Evolutionary conservation across 2,888 invertebrate genomes (phyloP).

Genomic region (Tuberolachnus salignus): DNA sequence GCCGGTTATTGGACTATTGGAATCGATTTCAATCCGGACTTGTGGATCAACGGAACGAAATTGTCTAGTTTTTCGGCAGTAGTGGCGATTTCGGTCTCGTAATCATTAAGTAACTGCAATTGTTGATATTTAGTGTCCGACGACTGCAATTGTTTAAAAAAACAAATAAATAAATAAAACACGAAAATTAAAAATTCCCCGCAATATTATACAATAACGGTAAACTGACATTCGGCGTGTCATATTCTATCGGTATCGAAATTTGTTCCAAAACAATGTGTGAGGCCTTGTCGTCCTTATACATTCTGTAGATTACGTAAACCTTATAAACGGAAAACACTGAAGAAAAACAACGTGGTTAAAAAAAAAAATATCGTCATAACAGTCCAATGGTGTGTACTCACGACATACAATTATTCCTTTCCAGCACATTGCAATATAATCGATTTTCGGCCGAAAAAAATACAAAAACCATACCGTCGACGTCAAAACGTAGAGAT

Average conservation of each 20-base stretch:
- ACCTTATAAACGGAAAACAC: constrained; percentile 6
- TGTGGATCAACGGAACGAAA: background rate
- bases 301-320: background rate
- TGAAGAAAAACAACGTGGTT: background rate
- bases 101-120: background rate
- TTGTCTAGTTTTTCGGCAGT: background rate
- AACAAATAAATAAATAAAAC: too few relatives aligned
- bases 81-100: background rate
- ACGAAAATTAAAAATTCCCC: too few relatives aligned
- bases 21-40: too few relatives aligned
- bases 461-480: background rate
- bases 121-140: background rate
- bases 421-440: background rate
- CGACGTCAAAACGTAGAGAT: background rate
- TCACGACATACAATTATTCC: background rate
- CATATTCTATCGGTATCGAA: background rate
- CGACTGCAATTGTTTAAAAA: background rate
- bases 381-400: background rate
- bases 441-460: background rate
- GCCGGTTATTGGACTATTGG: too few relatives aligned
- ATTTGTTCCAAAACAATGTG: constrained; percentile 18
- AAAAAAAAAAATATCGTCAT: background rate
- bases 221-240: constrained; percentile 1
- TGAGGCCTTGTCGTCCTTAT: constrained; percentile 9
- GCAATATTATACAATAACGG: background rate